Conservation (phyloP, 2,888 invertebrate genomes). For the Carpatolechia fugitivella region DNA sequence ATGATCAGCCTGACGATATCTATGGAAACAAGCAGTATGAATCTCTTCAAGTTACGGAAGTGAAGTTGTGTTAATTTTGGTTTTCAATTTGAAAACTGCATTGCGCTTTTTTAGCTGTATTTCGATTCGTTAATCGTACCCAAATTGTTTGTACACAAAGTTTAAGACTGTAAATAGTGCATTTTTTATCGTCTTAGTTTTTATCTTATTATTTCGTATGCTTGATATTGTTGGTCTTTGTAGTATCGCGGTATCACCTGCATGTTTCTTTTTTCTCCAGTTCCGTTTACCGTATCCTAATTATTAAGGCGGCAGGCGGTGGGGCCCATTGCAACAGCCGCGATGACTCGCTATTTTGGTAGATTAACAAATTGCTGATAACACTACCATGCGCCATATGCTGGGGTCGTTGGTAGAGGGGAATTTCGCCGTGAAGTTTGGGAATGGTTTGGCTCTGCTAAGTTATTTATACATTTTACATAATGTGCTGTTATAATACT, state of each 20-base stretch:
- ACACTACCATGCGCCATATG: constrained; percentile 53
- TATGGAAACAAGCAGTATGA: constrained; percentile 6
- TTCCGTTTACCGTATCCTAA: constrained; percentile 13
- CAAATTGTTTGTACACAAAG: too few relatives aligned
- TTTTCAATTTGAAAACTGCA: not conserved
- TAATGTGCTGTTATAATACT: too few relatives aligned
- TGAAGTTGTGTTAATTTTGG: not conserved
- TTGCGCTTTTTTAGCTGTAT: not conserved
- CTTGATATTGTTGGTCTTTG: too few relatives aligned
- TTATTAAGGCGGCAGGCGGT: not conserved
- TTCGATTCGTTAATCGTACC: not conserved
- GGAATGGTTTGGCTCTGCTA: not conserved
- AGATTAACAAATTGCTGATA: constrained; percentile 61
- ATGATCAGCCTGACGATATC: too few relatives aligned
- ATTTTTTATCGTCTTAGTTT: too few relatives aligned
- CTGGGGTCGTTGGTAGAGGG: constrained; percentile 39
- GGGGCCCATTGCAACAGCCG: constrained; percentile 36
- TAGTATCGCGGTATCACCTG: not conserved
- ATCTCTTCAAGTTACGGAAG: constrained; percentile 17
- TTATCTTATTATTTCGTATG: too few relatives aligned
- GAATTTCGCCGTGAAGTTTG: not conserved
- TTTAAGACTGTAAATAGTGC: too few relatives aligned
- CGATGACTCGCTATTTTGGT: constrained; percentile 69
- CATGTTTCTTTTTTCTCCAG: not conserved
- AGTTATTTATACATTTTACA: too few relatives aligned